Conservation (phyloP, 2,888 invertebrate genomes). For the Melanostoma scalare region DNA sequence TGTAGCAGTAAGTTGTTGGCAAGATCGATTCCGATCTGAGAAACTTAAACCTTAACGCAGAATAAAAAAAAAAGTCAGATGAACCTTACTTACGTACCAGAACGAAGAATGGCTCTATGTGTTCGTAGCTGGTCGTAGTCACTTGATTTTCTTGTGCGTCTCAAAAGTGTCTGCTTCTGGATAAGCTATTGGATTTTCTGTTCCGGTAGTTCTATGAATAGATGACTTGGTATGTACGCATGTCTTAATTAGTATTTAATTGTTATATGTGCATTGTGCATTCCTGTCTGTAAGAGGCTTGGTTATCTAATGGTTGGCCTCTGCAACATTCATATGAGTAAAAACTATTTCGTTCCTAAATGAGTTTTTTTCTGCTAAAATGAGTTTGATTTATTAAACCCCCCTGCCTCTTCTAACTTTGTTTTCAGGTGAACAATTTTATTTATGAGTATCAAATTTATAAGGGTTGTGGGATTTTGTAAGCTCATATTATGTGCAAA, state of each 20-base stretch:
- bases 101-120: background rate
- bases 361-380: too few species aligned
- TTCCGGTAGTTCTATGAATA: constrained; percentile 39
- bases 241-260: constrained; percentile 72
- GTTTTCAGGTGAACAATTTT: too few species aligned
- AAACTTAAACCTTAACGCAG: constrained; percentile 32
- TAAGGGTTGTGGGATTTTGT: too few species aligned
- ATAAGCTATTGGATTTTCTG: constrained; percentile 35
- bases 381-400: too few species aligned
- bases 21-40: constrained; percentile 55
- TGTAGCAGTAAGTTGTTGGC: constrained; percentile 53
- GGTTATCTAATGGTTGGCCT: constrained; percentile 13
- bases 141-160: constrained; percentile 21
- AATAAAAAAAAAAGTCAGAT: constrained; percentile 14
- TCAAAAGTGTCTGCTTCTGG: constrained; percentile 28
- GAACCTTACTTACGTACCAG: background rate
- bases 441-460: too few species aligned
- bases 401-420: too few species aligned
- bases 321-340: background rate
- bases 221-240: constrained; percentile 44
- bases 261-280: constrained; percentile 44
- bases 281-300: constrained; percentile 28
- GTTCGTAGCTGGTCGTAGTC: background rate
- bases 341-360: too few species aligned
- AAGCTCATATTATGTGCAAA: too few species aligned